phyloP scores from a whole-genome alignment of 1,140 invertebrate genomes.

The Choristoneura fumiferana region DNA sequence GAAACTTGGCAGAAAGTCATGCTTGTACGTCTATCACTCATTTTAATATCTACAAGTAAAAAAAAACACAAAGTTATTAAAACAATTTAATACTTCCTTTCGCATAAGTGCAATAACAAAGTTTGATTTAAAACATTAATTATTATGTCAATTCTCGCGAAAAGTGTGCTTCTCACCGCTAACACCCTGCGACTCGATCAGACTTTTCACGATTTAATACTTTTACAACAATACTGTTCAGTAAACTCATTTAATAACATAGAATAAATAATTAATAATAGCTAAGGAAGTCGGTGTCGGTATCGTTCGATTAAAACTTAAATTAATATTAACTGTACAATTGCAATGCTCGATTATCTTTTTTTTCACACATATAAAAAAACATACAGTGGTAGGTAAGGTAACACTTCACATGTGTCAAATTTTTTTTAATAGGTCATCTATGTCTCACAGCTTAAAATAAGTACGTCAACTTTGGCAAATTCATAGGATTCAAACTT shows the following conservation, averaged over 20 bases:
- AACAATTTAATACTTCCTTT: slow-evolving; percentile 68
- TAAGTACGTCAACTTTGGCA: slow-evolving; percentile 15
- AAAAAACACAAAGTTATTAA: slow-evolving; percentile 40
- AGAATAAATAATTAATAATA: slow-evolving; percentile 14
- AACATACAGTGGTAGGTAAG: too few species aligned
- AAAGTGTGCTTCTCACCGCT: slow-evolving; percentile 53
- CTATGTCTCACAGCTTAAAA: slow-evolving; percentile 13
- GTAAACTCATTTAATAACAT: not conserved
- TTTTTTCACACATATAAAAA: slow-evolving; percentile 31
- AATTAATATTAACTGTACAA: slow-evolving; percentile 44
- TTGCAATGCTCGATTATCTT: slow-evolving; percentile 57
- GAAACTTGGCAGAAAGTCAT: too few species aligned
- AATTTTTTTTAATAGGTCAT: slow-evolving; percentile 14
- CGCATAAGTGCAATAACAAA: slow-evolving; percentile 27
- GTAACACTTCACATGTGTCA: slow-evolving; percentile 29
- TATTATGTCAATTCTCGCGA: slow-evolving; percentile 30
- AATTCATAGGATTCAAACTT: slow-evolving; percentile 20
- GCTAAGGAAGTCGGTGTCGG: slow-evolving; percentile 50
- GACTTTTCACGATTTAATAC: slow-evolving; percentile 45
- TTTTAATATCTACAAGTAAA: too few species aligned
- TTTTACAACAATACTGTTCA: slow-evolving; percentile 2
- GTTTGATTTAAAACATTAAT: slow-evolving; percentile 20
- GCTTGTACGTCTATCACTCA: too few species aligned
- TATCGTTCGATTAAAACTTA: slow-evolving; percentile 44
- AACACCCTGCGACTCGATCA: slow-evolving; percentile 57